Evolutionary conservation across 2,797 vertebrate species (phyloP).

Genomic region (Rhabdophis nuchalis): DNA sequence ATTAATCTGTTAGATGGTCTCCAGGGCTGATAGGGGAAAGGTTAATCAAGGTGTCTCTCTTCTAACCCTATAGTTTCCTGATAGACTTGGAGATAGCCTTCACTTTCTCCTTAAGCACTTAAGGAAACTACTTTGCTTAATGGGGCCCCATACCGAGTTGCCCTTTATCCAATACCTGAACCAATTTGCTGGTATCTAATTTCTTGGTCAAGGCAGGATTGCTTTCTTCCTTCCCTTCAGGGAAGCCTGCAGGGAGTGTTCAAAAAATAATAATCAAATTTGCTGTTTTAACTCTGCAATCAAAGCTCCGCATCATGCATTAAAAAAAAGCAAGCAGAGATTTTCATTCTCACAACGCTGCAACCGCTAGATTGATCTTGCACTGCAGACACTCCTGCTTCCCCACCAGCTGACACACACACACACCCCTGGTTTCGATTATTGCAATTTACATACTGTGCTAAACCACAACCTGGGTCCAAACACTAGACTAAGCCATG

Average conservation of each 20-base stretch:
- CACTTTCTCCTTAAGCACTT: not conserved
- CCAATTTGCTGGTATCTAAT: not conserved
- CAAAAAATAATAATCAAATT: not conserved
- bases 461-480: not conserved
- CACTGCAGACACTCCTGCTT: not conserved
- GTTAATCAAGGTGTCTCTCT: not conserved
- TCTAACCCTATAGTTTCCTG: not conserved
- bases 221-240: not conserved
- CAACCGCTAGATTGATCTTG: not conserved
- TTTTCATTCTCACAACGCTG: not conserved
- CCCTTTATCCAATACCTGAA: not conserved
- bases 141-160: too few relatives aligned
- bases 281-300: not conserved
- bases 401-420: not conserved
- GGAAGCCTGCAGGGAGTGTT: not conserved
- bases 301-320: not conserved
- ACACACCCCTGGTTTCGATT: not conserved
- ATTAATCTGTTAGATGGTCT: too few relatives aligned
- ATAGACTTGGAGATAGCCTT: not conserved
- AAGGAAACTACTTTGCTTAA: not conserved
- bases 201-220: not conserved
- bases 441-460: not conserved
- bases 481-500: not conserved
- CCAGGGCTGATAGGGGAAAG: not conserved
- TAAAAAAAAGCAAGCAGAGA: not conserved